A percentile compares a stretch with the other conserved stretches of the same genome.
These are phyloP conservation scores for Melanitta fusca DNA, from an alignment of 2,797 vertebrate genomes.

Conservation along the genomic window DNA sequence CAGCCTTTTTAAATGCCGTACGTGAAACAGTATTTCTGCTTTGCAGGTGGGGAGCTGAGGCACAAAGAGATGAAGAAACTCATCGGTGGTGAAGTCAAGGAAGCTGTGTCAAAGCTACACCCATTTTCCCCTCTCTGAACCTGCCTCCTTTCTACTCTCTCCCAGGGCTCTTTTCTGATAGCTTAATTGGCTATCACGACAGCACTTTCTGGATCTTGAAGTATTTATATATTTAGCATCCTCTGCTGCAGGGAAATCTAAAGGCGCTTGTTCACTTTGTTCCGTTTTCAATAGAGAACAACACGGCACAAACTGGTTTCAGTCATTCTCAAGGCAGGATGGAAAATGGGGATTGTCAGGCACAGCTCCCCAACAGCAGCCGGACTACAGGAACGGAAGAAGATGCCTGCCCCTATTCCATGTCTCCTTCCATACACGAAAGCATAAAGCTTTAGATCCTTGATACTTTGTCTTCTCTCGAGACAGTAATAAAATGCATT, in stretches of 20 bases:
- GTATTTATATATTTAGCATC: background rate
- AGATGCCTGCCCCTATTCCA: background rate
- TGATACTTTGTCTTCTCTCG: constrained; percentile 57
- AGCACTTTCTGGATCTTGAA: background rate
- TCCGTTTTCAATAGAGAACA: background rate
- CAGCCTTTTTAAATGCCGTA: background rate
- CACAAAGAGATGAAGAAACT: background rate
- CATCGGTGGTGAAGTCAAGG: background rate
- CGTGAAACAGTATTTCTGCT: accelerated
- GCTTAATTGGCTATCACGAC: background rate
- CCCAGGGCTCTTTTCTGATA: background rate
- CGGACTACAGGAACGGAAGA: background rate
- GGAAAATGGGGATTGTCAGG: background rate
- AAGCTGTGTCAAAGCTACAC: background rate
- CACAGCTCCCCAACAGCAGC: background rate
- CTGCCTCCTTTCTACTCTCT: background rate
- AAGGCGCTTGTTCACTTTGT: background rate
- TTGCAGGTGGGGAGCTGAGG: background rate
- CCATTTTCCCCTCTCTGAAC: background rate
- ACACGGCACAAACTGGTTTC: accelerated
- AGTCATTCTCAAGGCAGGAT: background rate
- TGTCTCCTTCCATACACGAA: background rate
- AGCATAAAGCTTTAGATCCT: constrained; percentile 8
- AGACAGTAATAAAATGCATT: constrained; percentile 69
- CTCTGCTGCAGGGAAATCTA: background rate